Evolutionary conservation across 2,888 invertebrate genomes (phyloP).

Genomic region (Platerodrilus igneus): DNA sequence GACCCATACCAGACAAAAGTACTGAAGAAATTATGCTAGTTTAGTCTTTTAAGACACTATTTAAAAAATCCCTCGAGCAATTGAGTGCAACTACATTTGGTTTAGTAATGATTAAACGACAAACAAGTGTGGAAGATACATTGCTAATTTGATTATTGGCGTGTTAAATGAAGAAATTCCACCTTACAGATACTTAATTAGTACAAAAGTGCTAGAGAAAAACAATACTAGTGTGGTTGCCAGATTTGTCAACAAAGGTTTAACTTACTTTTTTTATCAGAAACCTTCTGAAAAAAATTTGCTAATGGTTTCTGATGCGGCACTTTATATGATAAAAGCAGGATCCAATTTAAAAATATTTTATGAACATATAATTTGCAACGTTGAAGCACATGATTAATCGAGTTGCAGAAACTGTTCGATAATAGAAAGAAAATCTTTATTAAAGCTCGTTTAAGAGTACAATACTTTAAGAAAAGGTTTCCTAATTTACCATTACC

Average conservation of each 20-base stretch:
- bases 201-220: conserved; percentile 8
- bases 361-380: conserved; percentile 8
- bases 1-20: too few species aligned
- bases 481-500: not conserved
- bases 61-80: too few species aligned
- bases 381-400: not conserved
- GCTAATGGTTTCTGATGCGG: conserved; percentile 8
- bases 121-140: conserved; percentile 5
- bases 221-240: conserved; percentile 1
- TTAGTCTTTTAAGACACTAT: too few species aligned
- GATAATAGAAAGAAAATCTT: conserved; percentile 7
- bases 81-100: too few species aligned
- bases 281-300: conserved; percentile 1
- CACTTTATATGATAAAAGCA: conserved; percentile 11
- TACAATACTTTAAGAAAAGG: conserved; percentile 5
- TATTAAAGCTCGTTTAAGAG: not conserved
- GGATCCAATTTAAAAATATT: conserved; percentile 6
- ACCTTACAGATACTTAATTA: conserved; percentile 4
- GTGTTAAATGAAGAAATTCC: conserved; percentile 4
- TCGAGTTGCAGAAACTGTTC: conserved; percentile 1
- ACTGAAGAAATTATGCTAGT: too few species aligned
- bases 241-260: conserved; percentile 8
- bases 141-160: conserved; percentile 7
- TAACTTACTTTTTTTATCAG: conserved; percentile 4
- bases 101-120: too few species aligned